Base-by-base conservation (phyloP, 2,113 vertebrate species). In the Oncorhynchus nerka region DNA sequence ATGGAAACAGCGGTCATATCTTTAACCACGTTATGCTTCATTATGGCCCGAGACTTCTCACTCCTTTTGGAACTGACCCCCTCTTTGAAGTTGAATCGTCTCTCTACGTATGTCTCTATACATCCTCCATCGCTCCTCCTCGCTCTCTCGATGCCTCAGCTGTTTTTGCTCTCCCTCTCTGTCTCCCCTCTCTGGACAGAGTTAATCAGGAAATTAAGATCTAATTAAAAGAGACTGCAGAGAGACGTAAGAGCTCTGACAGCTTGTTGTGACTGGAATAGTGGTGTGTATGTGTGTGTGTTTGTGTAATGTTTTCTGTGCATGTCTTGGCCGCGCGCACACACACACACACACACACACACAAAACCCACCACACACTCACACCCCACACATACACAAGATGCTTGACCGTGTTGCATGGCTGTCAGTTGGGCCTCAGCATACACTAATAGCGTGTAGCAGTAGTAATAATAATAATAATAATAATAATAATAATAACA, bases 141-240 rank as follows among this genome's bases (percentile, higher is more conserved):
- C 64, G 70, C 72, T 64, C 51, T 45, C 15, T 48, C 26, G 69
- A 22, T 80, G 13, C 61, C 83, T 85, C 85, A 51, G 3, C 16
- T 26, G 81, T 76, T 81, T 72, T 80, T 79, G 2, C 39, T 9
- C 39, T 9, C 39, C 8, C 39, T 70, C 72, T 32, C 79, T 77
- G 70, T 77, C 67, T 81, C 78, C 78, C 59, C 78, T 83, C 68
- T 70, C 15, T 88, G 87, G 78, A 81, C 70, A 51, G 20, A 80
- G 85, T 89, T 91, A 93, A 93, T 92, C 89, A 91, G 87, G 87
- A 88, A 91, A 91, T 92, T 92, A 90, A 88, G 79, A 83, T 75
- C 86, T 91, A 88, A 93, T 92, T 91, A 91, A 90, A 90, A 81
- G 78, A 87, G 83, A 83, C 89, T 89, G 86, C 78, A 70, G 87